Percentiles rank a stretch among this genome's conserved stretches.
Evolutionary conservation across 2,888 invertebrate species (phyloP).

Genomic region (Phytoseiulus persimilis): DNA sequence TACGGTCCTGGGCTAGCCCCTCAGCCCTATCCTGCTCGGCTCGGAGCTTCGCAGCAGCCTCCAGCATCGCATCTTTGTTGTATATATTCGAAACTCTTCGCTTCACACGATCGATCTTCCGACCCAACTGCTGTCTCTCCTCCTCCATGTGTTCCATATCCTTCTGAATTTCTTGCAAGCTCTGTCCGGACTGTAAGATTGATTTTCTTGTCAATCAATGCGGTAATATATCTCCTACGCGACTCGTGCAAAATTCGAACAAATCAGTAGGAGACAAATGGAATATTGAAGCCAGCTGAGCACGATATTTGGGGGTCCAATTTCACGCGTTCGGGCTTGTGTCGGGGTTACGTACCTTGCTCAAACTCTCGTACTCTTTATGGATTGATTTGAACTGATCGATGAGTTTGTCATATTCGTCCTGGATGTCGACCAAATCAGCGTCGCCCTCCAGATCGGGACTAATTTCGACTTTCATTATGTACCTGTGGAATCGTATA

Average conservation of each 20-base stretch:
- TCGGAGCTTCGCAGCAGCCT: conserved; percentile 56
- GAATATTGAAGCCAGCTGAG: no score
- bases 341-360: conserved; percentile 49
- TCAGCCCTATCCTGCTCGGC: conserved; percentile 58
- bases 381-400: conserved; percentile 72
- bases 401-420: conserved; percentile 63
- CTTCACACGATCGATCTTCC: conserved; percentile 57
- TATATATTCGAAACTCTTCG: conserved; percentile 51
- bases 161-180: conserved; percentile 62
- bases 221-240: no score
- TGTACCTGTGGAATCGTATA: conserved; percentile 49
- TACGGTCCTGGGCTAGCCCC: conserved; percentile 56
- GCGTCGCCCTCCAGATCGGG: conserved; percentile 65
- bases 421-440: conserved; percentile 58
- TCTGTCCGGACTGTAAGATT: conserved; percentile 20
- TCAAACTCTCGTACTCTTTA: conserved; percentile 61
- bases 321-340: no score
- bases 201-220: no score
- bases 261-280: no score
- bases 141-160: conserved; percentile 78
- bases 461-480: conserved; percentile 63
- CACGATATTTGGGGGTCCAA: no score
- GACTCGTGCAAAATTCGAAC: no score
- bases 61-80: conserved; percentile 60
- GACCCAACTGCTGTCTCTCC: conserved; percentile 66